Conservation (phyloP, 1,140 invertebrate species). For the Anastrepha ludens region DNA sequence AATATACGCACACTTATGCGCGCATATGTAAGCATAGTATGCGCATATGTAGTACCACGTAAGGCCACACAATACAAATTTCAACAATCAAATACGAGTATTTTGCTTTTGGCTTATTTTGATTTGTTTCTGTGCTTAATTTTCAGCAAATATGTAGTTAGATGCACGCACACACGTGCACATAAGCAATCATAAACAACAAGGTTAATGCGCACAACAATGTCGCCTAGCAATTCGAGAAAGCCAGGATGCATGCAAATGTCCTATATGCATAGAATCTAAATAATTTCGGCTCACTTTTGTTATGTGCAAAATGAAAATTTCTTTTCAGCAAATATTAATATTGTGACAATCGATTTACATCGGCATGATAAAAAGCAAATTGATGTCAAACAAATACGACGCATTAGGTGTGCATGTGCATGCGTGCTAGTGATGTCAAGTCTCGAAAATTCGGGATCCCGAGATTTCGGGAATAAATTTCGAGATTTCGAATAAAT, state of each 20-base stretch:
- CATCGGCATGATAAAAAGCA: background rate
- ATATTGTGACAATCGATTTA: constrained; percentile 36
- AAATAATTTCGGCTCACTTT: constrained; percentile 8
- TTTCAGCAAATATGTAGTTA: constrained; percentile 27
- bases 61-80: background rate
- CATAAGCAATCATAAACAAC: too few relatives aligned
- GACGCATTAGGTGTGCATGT: background rate
- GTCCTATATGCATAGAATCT: background rate
- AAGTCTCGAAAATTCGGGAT: too few relatives aligned
- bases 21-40: background rate
- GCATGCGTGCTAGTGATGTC: background rate
- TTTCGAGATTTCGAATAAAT: too few relatives aligned
- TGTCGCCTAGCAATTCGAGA: too few relatives aligned
- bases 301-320: constrained; percentile 27
- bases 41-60: background rate
- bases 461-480: too few relatives aligned
- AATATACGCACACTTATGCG: background rate
- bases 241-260: background rate
- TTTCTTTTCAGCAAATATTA: constrained; percentile 45
- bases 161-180: too few relatives aligned
- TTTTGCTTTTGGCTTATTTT: constrained; percentile 37
- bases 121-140: constrained; percentile 32
- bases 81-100: constrained; percentile 32
- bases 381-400: constrained; percentile 21
- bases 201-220: too few relatives aligned